These are phyloP conservation scores for Electrophaes corylata DNA, from an alignment of 2,888 invertebrate species.

Conservation along the genomic window DNA sequence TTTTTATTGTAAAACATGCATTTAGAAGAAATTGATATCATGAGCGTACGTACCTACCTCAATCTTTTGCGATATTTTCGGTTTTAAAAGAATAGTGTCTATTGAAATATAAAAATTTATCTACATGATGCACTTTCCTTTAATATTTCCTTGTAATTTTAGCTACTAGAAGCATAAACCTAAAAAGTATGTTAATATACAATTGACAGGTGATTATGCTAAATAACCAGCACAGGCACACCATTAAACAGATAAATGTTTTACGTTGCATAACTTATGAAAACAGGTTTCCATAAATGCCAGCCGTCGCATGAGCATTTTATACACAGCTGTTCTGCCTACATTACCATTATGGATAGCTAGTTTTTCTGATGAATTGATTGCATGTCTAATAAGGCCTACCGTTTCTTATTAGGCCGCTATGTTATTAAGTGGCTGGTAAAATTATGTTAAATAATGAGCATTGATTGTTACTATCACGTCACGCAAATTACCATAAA, in stretches of 20 bases:
- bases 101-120: neutral
- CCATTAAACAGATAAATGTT: conserved; percentile 65
- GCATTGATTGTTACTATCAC: conserved; percentile 44
- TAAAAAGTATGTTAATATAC: conserved; percentile 36
- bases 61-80: neutral
- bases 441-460: conserved; percentile 53
- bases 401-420: conserved; percentile 55
- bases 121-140: neutral
- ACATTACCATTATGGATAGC: conserved; percentile 60
- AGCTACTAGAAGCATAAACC: conserved; percentile 9
- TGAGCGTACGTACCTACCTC: neutral
- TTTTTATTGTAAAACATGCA: neutral
- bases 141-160: conserved; percentile 4
- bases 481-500: conserved; percentile 38
- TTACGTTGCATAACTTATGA: conserved; percentile 75
- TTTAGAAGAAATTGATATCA: conserved; percentile 1
- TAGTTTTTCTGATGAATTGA: conserved; percentile 59
- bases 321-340: conserved; percentile 69
- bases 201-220: conserved; percentile 72
- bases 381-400: conserved; percentile 51
- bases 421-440: conserved; percentile 47
- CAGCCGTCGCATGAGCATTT: conserved; percentile 62
- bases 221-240: conserved; percentile 57
- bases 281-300: conserved; percentile 73
- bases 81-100: neutral